Evolutionary conservation across 2,797 vertebrate genomes (phyloP), one percentile per base, ranked within the genome.

Genomic region (Manis crassicaudata): DNA sequence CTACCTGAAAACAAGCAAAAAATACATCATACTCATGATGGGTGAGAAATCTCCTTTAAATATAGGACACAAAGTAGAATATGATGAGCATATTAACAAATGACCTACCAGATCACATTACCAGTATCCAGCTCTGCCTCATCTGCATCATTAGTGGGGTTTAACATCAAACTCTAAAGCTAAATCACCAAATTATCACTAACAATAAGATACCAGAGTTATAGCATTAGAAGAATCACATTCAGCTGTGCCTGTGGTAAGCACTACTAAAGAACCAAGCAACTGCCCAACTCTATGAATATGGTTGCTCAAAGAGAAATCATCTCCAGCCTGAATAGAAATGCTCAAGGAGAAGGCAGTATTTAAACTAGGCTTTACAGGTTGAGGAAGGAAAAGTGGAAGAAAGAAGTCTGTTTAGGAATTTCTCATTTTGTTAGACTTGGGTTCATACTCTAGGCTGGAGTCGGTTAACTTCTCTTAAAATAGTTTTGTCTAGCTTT

Each of bases 11-110:
- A 82, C 16, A 84, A 88, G 77, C 8, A 50, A 72, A 92, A 67
- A 79, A 56, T n/a, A 72, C 23, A 6, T 18, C 32, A 79, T 50
- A 75, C 14, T 68, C 52, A 65, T 6, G 13, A 82, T 40, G 23
- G 5, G 25, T 72, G 18, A 83, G 56, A 75, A 32, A 25, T 50
- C 62, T 84, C 63, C 60, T 92, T 65, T 68, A 83, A 93, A 77
- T 85, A 73, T 82, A 82, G 5, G 9, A 67, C n/a, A 88, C 12
- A 88, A 68, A 46, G 50, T 68, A 56, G 50, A 86, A 65, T 58
- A 92, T 43, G 58, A n/a, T 67, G 12, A 83, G 25, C n/a, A 76
- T 75, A 92, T 20, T 86, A 92, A 92, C 68, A 93, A 95, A 88
- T 62, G 27, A 77, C 37, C 18, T 84, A 50, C 25, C 58, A 29